These are phyloP conservation scores for Drosophila sechellia DNA, from an alignment of 1,140 invertebrate species.

Conservation along the genomic window DNA sequence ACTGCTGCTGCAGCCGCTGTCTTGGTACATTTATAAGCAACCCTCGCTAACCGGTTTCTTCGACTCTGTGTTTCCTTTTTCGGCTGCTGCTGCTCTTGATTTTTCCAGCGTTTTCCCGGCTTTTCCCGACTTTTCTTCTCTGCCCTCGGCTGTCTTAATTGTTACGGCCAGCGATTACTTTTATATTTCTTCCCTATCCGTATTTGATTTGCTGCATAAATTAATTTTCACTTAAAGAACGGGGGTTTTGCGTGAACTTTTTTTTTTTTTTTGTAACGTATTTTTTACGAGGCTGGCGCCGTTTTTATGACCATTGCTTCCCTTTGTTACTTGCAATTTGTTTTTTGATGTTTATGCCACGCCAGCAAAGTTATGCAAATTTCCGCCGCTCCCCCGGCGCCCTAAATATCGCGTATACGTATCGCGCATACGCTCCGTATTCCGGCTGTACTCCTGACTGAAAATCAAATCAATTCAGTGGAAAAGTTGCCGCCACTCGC, in stretches of 20 bases:
- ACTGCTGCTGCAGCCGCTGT: conserved; percentile 84
- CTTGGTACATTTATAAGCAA: conserved; percentile 84
- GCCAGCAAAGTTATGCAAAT: conserved; percentile 77
- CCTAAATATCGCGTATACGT: not conserved
- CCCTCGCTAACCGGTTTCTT: conserved; percentile 38
- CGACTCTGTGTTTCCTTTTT: conserved; percentile 2
- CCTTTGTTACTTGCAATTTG: conserved; percentile 69
- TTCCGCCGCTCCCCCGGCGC: conserved; percentile 15
- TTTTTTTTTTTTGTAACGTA: not conserved
- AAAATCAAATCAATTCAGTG: conserved; percentile 77
- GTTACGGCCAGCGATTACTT: conserved; percentile 22
- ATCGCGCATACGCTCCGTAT: conserved; percentile 42
- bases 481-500: conserved; percentile 73
- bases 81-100: not conserved
- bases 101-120: not conserved
- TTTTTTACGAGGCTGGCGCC: conserved; percentile 69
- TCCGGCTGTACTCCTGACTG: conserved; percentile 11
- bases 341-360: conserved; percentile 58
- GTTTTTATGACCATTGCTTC: conserved; percentile 58
- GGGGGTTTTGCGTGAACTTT: conserved; percentile 18
- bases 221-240: conserved; percentile 41
- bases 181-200: conserved; percentile 28
- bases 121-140: not conserved
- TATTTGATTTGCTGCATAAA: conserved; percentile 61
- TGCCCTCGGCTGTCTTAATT: conserved; percentile 33